phyloP scores from a whole-genome alignment of 1,140 invertebrate species.

The Homalodisca vitripennis region DNA sequence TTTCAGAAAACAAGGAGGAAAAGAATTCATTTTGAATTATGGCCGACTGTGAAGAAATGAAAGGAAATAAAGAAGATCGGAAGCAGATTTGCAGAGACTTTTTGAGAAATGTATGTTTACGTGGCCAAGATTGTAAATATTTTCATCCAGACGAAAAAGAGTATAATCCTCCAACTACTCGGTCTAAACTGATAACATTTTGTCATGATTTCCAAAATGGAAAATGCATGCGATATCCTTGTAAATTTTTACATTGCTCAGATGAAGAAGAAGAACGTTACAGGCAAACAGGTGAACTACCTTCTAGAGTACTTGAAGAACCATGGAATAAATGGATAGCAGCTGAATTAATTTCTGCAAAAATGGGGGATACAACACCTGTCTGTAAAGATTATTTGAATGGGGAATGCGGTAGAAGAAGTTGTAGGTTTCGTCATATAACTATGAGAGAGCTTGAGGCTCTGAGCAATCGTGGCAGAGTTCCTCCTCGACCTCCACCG shows the following conservation, averaged over 20 bases:
- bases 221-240: slow-evolving; percentile 47
- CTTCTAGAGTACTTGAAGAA: slow-evolving; percentile 42
- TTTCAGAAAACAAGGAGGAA: too few relatives aligned
- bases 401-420: not conserved
- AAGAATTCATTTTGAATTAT: not conserved
- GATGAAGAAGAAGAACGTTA: slow-evolving; percentile 76
- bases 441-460: slow-evolving; percentile 12
- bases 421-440: slow-evolving; percentile 27
- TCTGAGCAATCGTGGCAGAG: not conserved
- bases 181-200: slow-evolving; percentile 53
- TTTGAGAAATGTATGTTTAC: slow-evolving; percentile 64
- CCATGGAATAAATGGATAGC: slow-evolving; percentile 30
- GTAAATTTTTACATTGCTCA: slow-evolving; percentile 76
- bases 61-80: not conserved
- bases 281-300: slow-evolving; percentile 64
- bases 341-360: not conserved
- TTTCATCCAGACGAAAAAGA: slow-evolving; percentile 63
- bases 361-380: slow-evolving; percentile 11
- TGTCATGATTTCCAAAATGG: slow-evolving; percentile 85
- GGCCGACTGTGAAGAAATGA: not conserved
- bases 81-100: slow-evolving; percentile 59
- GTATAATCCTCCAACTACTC: slow-evolving; percentile 58
- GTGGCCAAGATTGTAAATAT: slow-evolving; percentile 76
- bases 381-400: slow-evolving; percentile 24
- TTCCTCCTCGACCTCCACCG: not conserved